Base-by-base conservation (phyloP, 2,113 vertebrate species). In the Cariama cristata region DNA sequence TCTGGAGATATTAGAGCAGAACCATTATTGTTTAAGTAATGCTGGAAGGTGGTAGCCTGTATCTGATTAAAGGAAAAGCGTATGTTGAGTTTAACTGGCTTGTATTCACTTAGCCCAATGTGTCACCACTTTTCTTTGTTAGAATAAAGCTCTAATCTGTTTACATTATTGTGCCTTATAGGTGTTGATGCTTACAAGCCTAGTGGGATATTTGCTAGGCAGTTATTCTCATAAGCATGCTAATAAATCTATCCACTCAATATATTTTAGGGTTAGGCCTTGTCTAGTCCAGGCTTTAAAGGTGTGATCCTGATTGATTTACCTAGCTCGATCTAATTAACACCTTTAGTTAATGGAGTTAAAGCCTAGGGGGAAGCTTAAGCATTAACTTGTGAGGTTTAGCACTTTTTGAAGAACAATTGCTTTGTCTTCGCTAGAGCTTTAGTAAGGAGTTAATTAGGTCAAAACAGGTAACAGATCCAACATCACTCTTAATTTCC, bases 261-360 rank as follows among this genome's bases (percentile, higher is more conserved):
- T 94, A 66, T 86, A 30, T 91, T 40, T 81, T 86, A 67, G 68
- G 23, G 56, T 74, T 93, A 64, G 68, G n/a, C 64, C 56, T 95
- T 89, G 60, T 58, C 73, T 94, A 67, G 83, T 89, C 40, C 22
- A 47, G 60, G n/a, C 52, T 93, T 84, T 81, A 71, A 67, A 72
- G 84, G 86, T 67, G 79, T 81, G 86, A 81, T 83, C 68, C 91
- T 94, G 76, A 84, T 81, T 79, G 73, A 79, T 93, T 89, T 96
- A 62, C 79, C 64, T 77, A 35, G 52, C 86, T 97, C 5, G 3
- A 38, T 87, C 79, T 81, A 86, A 93, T 96, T 95, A 91, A 83
- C 76, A 50, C 26, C 45, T 49, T 30, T 64, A 47, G 68, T 77
- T 93, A 90, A 59, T 92, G 55, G 59, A 93, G n/a, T 84, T 91